Evolutionary conservation across 1,140 invertebrate genomes (phyloP), one percentile per base, ranked within the genome.

Genomic region (Drosophila nikananu): DNA sequence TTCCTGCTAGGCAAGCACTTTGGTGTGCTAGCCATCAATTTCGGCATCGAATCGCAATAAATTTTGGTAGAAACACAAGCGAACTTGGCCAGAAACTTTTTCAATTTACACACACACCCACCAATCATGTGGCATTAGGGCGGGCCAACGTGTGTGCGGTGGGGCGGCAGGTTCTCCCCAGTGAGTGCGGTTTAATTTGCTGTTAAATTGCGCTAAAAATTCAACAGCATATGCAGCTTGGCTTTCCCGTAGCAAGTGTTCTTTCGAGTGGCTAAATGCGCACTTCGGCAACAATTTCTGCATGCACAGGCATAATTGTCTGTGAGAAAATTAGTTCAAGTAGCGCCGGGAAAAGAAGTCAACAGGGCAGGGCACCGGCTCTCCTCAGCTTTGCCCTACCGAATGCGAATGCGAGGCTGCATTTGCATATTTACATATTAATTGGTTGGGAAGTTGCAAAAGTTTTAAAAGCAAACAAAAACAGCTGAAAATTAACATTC

Each of bases 171-270:
- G 32, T 39, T 27, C 42, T 17, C 27, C 37, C 49, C 13, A 80
- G 30, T 55, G 78, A 68, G 49, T 76, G 79, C 66, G 75, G 67
- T 90, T 90, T 90, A 90, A 90, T 90, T 90, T 90, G 71, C 86
- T 90, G 86, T 78, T 90, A 90, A 90, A 90, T 90, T 90, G 81
- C 79, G 81, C 86, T 72, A 63, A 66, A 90, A 89, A 84, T 76
- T 71, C 78, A 81, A 74, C 46, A 70, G 57, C 72, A 75, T 57
- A 49, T 77, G 75, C 42, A 75, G 46, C 57, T 15, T 44, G 32
- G 44, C 44, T 21, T 32, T 59, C 35, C 55, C 46, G 52, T 21
- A 30, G 65, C 46, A 62, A 77, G 63, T 77, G 66, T 46, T 44
- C 52, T 44, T 64, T 73, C 68, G 35, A 66, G 64, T 62, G 51